These are phyloP conservation scores for Ceratotherium simum DNA, from an alignment of 2,113 vertebrate species.

Conservation along the genomic window DNA sequence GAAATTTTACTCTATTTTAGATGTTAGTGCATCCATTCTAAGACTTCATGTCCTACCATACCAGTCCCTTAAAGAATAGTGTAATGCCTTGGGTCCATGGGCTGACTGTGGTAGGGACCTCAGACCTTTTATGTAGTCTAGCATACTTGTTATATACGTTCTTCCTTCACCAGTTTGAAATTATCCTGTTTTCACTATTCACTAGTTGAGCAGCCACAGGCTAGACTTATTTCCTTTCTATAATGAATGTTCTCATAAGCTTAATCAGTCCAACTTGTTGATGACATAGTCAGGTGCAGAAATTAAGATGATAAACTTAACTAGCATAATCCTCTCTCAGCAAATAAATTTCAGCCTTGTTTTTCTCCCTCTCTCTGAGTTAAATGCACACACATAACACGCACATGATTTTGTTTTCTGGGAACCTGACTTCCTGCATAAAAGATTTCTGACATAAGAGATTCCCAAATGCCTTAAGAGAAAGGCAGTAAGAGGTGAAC, in stretches of 20 bases:
- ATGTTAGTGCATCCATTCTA: background rate
- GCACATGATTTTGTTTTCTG: background rate
- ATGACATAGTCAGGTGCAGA: background rate
- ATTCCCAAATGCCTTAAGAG: background rate
- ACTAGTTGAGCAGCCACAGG: constrained; percentile 47
- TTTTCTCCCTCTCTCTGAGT: background rate
- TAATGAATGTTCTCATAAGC: constrained; percentile 40
- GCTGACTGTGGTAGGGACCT: background rate
- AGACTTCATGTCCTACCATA: background rate
- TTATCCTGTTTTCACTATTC: constrained; percentile 25
- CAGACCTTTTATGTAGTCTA: background rate
- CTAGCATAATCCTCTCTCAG: background rate
- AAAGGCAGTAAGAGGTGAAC: background rate
- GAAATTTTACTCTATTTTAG: background rate
- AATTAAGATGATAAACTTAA: constrained; percentile 39
- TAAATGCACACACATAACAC: background rate
- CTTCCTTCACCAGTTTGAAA: constrained; percentile 43
- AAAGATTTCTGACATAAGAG: background rate
- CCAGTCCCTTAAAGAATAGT: background rate
- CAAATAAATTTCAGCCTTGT: background rate
- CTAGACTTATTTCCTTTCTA: constrained; percentile 51
- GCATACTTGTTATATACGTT: background rate
- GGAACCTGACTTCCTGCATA: background rate
- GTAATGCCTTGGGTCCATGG: background rate
- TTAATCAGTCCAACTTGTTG: constrained; percentile 13